Conservation (phyloP, 2,888 invertebrate species). For the Parnassius apollo region DNA sequence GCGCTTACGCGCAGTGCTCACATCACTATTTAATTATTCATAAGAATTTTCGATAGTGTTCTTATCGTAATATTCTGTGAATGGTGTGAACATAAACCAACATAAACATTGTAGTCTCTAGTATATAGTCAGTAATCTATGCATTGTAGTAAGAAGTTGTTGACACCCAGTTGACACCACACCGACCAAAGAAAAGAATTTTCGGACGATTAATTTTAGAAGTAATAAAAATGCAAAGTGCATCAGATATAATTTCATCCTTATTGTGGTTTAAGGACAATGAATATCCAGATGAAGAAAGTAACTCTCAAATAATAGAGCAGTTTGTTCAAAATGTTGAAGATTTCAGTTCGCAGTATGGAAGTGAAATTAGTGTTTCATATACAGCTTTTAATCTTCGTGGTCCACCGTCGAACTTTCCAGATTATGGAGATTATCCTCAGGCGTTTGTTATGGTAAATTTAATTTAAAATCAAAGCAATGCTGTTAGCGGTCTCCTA, state of each 20-base stretch:
- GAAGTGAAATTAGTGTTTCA: constrained; percentile 91
- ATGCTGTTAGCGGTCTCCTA: no score
- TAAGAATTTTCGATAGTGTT: no score
- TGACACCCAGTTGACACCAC: no score
- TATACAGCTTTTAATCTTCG: constrained; percentile 93
- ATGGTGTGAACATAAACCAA: no score
- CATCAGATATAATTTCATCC: constrained; percentile 68
- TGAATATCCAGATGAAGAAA: constrained; percentile 50
- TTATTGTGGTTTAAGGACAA: constrained; percentile 66
- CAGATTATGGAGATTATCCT: constrained; percentile 94
- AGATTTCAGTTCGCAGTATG: constrained; percentile 95
- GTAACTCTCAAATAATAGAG: constrained; percentile 78
- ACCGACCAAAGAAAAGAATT: no score
- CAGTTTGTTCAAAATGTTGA: constrained; percentile 90
- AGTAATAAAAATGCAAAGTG: constrained; percentile 61
- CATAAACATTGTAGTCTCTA: no score
- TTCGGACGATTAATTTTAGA: neutral
- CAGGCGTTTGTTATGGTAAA: constrained; percentile 94
- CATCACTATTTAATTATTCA: no score
- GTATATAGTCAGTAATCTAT: no score
- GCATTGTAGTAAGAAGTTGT: no score
- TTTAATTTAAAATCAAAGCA: constrained; percentile 2
- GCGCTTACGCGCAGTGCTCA: no score
- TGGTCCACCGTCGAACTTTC: constrained; percentile 92
- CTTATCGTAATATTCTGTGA: no score